Evolutionary conservation across 1,140 invertebrate genomes (phyloP), one percentile per base, ranked within the genome.

Genomic region (Sesamia nonagrioides): DNA sequence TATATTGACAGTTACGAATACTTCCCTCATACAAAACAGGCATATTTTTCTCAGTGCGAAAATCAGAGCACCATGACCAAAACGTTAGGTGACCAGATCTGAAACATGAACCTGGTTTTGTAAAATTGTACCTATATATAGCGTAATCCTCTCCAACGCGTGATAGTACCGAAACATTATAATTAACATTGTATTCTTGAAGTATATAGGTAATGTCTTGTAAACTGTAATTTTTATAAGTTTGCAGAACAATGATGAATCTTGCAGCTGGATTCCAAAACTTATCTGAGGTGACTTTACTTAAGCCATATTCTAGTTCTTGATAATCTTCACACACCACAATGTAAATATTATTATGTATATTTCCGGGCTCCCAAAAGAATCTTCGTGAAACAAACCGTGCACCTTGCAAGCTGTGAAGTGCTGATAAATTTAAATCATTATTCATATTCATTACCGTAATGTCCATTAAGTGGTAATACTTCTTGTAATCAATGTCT

Each of bases 181-280:
- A 42, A n/a, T n/a, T n/a, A 27, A 74, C 33, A 33, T 74, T 74
- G 15, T 74, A 74, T 8, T 2, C 18, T 6, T 45, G 54, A 45
- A 74, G 54, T n/a, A 45, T 1, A 45, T 74, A 1, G 9, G 35
- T 45, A 18, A 74, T 13, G 7, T 60, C 54, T 9, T 60, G 17
- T 35, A 74, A 45, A 48, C 37, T 60, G 35, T 60, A 9, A n/a
- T 48, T 15, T 1, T 35, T 13, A 7, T 7, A 17, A 27, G 74
- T 18, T 60, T 82, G 21, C 9, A 82, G 33, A 2, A 80, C 60
- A 18, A 86, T 80, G 21, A 84, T 61, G 56, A 84, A 84, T 5
- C 48, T 78, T n/a, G 79, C 84, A 68, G 50, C 66, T 18, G 82
- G 82, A 58, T 86, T 84, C 84, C 84, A 86, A 21, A 72, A 84